A percentile compares a stretch with the other conserved stretches of the same genome.
Conservation (phyloP, 2,888 invertebrate species). For the Zhuqinia jingwanae region DNA sequence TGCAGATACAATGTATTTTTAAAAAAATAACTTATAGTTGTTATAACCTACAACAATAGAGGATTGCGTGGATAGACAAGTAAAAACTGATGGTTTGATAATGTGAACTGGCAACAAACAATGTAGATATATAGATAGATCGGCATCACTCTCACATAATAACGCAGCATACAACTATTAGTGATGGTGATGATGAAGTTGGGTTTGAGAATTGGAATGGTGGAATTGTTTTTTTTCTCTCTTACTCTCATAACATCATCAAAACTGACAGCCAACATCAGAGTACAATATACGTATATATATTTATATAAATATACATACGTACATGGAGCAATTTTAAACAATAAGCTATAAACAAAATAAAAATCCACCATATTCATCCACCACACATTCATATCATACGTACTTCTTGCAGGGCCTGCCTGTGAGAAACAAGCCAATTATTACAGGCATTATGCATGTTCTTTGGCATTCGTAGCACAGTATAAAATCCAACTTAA, state of each 20-base stretch:
- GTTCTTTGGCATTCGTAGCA: not conserved
- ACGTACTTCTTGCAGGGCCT: slow-evolving; percentile 6
- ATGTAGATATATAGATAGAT: slow-evolving; percentile 2
- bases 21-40: slow-evolving; percentile 12
- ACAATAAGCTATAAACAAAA: slow-evolving; percentile 25
- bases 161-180: not conserved
- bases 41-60: slow-evolving; percentile 20
- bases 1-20: not conserved
- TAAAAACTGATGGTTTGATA: slow-evolving; percentile 28
- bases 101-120: not conserved
- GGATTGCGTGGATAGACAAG: slow-evolving; percentile 5
- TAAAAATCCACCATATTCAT: not conserved
- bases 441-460: slow-evolving; percentile 1
- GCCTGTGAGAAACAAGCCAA: slow-evolving; percentile 8
- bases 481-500: not conserved
- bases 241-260: slow-evolving; percentile 11
- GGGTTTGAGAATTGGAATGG: not conserved
- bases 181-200: not conserved
- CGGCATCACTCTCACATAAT: slow-evolving; percentile 16
- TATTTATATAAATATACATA: no score
- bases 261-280: slow-evolving; percentile 3
- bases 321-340: slow-evolving; percentile 5
- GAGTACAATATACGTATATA: not conserved
- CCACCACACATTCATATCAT: not conserved
- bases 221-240: not conserved